Evolutionary conservation across 1,140 invertebrate species (phyloP), one percentile per base, ranked within the genome.

Genomic region (Anoplophora glabripennis): DNA sequence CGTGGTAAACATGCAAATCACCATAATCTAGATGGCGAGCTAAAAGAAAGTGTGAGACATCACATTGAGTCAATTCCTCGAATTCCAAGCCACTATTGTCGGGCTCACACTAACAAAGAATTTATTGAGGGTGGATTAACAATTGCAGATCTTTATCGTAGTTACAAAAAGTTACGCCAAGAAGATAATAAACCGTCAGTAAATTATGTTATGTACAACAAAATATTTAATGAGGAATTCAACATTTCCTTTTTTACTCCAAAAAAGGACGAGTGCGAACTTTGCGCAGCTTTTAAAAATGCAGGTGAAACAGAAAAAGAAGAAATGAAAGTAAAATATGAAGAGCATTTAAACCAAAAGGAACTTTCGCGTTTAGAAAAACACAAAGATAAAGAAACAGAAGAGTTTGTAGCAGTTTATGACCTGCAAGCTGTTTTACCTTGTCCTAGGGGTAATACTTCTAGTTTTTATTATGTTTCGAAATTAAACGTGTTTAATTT

Each of bases 401-500:
- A 60, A 42, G 46, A 49, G 28, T 59, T 53, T 53, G 63, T 72
- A 34, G 41, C 65, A 38, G 55, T 64, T 15, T 75, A 67, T 61
- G 75, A 76, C 59, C 52, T 76, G 11, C 64, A 78, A 56, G 72
- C 74, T 55, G 71, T 73, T 18, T 36, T 76, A 37, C 60, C 63
- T 53, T 64, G 35, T 37, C 72, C 75, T 11, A 61, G 53, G 49
- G 67, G 67, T 10, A 63, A 78, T 18, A 59, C 66, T 34, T 73
- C 68, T 49, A 54, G 46, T 9, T 76, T 74, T 61, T 77, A 72
- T 57, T 78, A 77, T 61, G 73, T 69, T 57, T 69, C 66, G 10
- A 79, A 79, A 63, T 44, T 81, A 9, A 67, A 68, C 49, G 58
- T 71, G 14, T 76, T 73, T 44, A 80, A 79, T 65, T 76, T 77